Conservation (phyloP, 2,113 vertebrate species). For the Sialia sialis region DNA sequence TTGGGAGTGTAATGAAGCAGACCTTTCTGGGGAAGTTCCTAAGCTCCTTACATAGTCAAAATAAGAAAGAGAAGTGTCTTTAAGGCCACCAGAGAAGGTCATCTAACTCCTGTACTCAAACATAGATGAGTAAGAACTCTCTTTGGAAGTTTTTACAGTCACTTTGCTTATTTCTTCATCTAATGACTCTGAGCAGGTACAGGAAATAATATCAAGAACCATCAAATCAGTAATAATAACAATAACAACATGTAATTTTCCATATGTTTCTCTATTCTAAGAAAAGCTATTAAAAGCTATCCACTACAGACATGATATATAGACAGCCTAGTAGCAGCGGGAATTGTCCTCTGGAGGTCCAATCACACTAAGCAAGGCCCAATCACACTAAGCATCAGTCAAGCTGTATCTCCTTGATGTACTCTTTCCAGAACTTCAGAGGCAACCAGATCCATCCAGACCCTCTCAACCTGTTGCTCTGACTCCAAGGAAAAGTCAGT, state of each 20-base stretch:
- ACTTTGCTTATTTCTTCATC: not conserved
- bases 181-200: not conserved
- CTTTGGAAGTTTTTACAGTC: not conserved
- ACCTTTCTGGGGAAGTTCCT: not conserved
- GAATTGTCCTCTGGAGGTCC: not conserved
- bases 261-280: not conserved
- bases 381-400: not conserved
- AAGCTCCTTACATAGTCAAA: not conserved
- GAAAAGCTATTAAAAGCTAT: not conserved
- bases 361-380: not conserved
- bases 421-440: not conserved
- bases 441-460: not conserved
- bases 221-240: not conserved
- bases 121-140: not conserved
- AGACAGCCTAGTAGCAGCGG: not conserved
- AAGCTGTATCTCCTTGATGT: fast-evolving
- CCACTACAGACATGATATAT: not conserved
- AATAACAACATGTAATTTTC: not conserved
- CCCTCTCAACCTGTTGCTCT: not conserved
- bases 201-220: not conserved
- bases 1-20: not conserved
- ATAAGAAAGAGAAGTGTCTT: not conserved
- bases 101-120: not conserved
- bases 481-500: not conserved
- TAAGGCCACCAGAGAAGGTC: not conserved